Evolutionary conservation across 2,113 vertebrate genomes (phyloP).

Genomic region (Epinephelus moara): DNA sequence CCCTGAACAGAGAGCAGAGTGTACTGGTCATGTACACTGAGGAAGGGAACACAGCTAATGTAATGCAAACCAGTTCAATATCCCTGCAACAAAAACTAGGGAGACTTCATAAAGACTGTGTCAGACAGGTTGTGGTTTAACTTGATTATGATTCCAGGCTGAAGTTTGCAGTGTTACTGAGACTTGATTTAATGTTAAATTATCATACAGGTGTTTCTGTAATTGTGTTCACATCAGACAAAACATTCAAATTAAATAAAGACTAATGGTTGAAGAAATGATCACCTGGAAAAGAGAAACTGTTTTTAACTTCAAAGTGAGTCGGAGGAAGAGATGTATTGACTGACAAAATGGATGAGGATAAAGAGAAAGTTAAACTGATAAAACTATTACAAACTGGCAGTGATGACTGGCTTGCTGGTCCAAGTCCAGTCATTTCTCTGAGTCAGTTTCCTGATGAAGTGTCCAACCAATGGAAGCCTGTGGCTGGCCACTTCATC

Average conservation of each 20-base stretch:
- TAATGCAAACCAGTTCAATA: background rate
- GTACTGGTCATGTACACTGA: too few relatives aligned
- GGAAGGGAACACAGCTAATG: background rate
- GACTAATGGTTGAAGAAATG: background rate
- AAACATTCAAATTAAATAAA: background rate
- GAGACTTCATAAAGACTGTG: background rate
- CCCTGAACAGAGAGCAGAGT: too few relatives aligned
- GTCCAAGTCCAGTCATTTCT: conserved; percentile 79
- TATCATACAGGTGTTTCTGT: conserved; percentile 6
- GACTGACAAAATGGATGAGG: conserved; percentile 57
- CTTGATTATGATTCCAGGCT: too few relatives aligned
- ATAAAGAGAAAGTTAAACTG: conserved; percentile 76
- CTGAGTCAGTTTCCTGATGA: conserved; percentile 80
- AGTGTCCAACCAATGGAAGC: conserved; percentile 77
- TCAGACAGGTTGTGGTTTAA: background rate
- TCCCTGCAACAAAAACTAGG: too few relatives aligned
- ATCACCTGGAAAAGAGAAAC: conserved; percentile 32
- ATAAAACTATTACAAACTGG: conserved; percentile 81
- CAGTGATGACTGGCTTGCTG: conserved; percentile 59
- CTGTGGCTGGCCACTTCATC: conserved; percentile 77
- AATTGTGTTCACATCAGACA: background rate
- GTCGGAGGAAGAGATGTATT: conserved; percentile 34
- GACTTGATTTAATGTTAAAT: background rate
- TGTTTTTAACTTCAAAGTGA: conserved; percentile 38
- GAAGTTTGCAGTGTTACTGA: background rate